These are phyloP conservation scores for Bufo bufo DNA, from an alignment of 2,113 vertebrate species.

Conservation along the genomic window DNA sequence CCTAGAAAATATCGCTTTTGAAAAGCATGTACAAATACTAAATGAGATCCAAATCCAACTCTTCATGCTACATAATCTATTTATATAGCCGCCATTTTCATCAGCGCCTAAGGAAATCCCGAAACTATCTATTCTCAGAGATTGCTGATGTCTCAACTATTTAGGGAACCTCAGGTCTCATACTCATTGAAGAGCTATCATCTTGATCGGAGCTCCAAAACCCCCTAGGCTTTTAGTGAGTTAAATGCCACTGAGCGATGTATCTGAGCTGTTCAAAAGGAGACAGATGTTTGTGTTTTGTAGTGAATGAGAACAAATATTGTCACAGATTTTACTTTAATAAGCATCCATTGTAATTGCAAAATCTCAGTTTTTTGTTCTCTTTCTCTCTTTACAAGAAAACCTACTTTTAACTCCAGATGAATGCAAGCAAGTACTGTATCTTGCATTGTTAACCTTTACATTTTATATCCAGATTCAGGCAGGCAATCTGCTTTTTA, in stretches of 20 bases:
- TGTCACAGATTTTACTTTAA: not conserved
- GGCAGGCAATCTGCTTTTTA: conserved; percentile 41
- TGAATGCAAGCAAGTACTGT: conserved; percentile 13
- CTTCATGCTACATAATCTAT: not conserved
- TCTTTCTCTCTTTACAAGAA: not conserved
- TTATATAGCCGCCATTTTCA: not conserved
- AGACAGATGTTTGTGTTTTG: conserved; percentile 28
- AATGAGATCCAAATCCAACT: not conserved
- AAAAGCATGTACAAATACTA: not conserved
- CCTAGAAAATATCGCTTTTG: not conserved
- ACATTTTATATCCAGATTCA: conserved; percentile 27
- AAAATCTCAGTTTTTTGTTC: not conserved
- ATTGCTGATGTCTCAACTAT: conserved; percentile 1
- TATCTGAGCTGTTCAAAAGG: not conserved
- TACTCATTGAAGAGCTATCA: not conserved
- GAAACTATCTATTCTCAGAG: not conserved
- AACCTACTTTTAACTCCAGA: conserved; percentile 35
- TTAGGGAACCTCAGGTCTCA: not conserved
- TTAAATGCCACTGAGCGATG: conserved; percentile 30
- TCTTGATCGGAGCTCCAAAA: not conserved
- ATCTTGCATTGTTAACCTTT: conserved; percentile 20
- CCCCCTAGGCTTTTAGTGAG: not conserved
- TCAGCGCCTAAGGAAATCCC: conserved; percentile 10
- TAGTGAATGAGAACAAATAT: conserved; percentile 19
- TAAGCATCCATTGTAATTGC: not conserved